These are phyloP conservation scores for Melipona quadrifasciata DNA, from an alignment of 1,140 invertebrate species.

Conservation along the genomic window DNA sequence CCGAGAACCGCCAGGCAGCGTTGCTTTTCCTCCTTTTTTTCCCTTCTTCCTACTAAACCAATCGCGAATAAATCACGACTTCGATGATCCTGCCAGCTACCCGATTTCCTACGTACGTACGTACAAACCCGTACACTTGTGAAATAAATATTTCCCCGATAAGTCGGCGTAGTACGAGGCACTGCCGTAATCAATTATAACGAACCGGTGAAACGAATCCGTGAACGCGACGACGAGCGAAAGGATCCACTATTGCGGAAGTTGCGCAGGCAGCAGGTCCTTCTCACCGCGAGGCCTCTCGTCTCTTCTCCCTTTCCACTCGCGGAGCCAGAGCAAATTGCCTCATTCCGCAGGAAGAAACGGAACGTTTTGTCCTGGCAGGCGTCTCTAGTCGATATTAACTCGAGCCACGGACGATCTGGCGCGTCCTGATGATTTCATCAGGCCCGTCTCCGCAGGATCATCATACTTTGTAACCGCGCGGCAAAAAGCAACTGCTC, in stretches of 20 bases:
- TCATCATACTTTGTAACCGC: slow-evolving; percentile 78
- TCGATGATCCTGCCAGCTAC: background rate
- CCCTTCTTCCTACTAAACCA: background rate
- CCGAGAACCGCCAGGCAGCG: slow-evolving; percentile 1
- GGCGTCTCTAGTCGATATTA: slow-evolving; percentile 61
- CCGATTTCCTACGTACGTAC: slow-evolving; percentile 31
- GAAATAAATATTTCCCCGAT: background rate
- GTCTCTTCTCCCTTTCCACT: background rate
- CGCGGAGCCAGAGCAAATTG: slow-evolving; percentile 55
- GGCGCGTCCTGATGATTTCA: slow-evolving; percentile 74
- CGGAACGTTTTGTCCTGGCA: slow-evolving; percentile 61
- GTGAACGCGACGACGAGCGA: slow-evolving; percentile 3
- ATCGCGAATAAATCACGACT: slow-evolving; percentile 12
- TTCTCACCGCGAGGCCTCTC: slow-evolving; percentile 16
- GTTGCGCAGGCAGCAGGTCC: slow-evolving; percentile 6
- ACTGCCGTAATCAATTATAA: slow-evolving; percentile 45
- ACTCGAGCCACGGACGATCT: slow-evolving; percentile 69
- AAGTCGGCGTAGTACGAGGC: background rate
- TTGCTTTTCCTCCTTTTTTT: background rate
- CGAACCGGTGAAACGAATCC: slow-evolving; percentile 52
- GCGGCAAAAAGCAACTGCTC: slow-evolving; percentile 69
- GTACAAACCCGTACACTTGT: background rate
- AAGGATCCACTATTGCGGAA: slow-evolving; percentile 35
- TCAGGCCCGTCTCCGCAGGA: slow-evolving; percentile 68
- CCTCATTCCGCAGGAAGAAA: slow-evolving; percentile 58